Base-by-base conservation (phyloP, 2,113 vertebrate genomes). In the Nerophis ophidion region DNA sequence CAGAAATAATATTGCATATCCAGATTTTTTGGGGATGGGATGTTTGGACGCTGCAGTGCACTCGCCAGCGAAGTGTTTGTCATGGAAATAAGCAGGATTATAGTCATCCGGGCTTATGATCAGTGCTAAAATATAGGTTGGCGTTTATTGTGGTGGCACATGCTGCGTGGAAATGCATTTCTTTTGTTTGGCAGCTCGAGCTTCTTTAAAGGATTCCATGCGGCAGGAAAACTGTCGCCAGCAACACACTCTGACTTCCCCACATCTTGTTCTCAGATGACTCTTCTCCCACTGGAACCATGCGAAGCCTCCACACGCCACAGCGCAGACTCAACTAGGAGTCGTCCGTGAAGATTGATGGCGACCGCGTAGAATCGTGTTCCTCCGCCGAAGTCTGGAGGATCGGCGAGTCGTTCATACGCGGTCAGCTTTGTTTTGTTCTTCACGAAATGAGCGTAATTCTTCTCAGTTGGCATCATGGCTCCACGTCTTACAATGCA, bases 51-150 rank as follows among this genome's bases (percentile, higher is more conserved):
- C 76, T 75, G 75, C 74, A 15, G 52, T 75, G 76, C 76, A 84
- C 76, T 77, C 75, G 68, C 85, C 84, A 87, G 84, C 77, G 84
- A 77, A 77, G 87, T 84, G 82, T 86, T 90, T 88, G 84, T 81
- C 79, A 88, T 86, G 82, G 78, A 85, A 86, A 88, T 87, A 70
- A 75, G 66, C 59, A 71, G 74, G 82, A 88, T 88, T 87, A 84
- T 70, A 83, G 85, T 84, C 74, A 81, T 88, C 77, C 70, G 65
- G 77, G 59, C 72, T 74, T 70, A 50, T 73, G 77, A 86, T 82
- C 78, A 75, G 65, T 80, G 65, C 65, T 66, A 80, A 85, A 85
- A 72, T 82, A 81, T 81, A 81, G 82, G 68, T 74, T 72, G 48
- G 60, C 74, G 65, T 81, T 84, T 80, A 82, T 75, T 76, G 73